These are phyloP conservation scores for Scolopax bukidnonensis DNA, from an alignment of 2,797 vertebrate genomes.

Conservation along the genomic window DNA sequence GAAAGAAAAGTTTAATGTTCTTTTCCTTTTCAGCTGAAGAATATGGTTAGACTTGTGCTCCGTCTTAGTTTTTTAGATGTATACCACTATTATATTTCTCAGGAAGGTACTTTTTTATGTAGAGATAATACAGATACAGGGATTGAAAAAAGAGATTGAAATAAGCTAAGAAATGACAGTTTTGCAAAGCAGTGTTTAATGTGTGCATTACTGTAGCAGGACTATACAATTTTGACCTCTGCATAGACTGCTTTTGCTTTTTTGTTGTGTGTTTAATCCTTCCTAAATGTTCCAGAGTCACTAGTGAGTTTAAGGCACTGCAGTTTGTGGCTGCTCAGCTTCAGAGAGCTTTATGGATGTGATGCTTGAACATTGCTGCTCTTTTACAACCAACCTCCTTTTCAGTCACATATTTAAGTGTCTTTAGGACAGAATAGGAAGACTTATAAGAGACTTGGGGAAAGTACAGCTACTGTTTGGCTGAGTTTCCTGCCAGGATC, in stretches of 20 bases:
- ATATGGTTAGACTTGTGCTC: neutral
- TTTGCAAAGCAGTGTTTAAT: neutral
- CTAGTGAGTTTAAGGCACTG: neutral
- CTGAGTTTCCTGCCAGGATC: neutral
- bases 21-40: neutral
- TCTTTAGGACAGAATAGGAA: neutral
- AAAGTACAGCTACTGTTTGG: neutral
- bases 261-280: neutral
- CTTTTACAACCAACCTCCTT: neutral
- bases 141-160: neutral
- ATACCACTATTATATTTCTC: neutral
- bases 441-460: neutral
- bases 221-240: neutral
- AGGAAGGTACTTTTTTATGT: neutral
- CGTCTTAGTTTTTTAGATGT: neutral
- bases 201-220: neutral
- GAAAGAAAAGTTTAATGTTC: neutral
- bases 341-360: neutral
- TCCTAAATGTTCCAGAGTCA: neutral
- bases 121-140: neutral
- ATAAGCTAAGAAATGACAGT: neutral
- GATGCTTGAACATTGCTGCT: neutral
- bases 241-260: neutral
- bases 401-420: neutral
- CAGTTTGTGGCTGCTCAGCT: neutral